A percentile compares a stretch with the other conserved stretches of the same genome.
These are phyloP conservation scores for Xenopus petersii DNA, from an alignment of 2,797 vertebrate genomes.

Conservation along the genomic window DNA sequence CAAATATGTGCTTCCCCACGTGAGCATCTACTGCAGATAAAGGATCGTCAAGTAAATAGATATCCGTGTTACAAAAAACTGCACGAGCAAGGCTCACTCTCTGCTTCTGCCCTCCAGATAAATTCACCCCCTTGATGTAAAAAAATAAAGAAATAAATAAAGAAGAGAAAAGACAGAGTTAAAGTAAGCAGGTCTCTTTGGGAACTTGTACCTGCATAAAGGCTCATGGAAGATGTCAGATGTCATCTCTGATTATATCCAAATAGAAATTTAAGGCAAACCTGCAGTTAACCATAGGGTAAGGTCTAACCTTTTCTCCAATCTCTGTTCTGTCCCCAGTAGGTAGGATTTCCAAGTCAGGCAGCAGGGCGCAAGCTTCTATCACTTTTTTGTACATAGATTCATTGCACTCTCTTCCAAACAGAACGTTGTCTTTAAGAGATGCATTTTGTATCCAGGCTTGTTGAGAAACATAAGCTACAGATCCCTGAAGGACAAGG, in stretches of 20 bases:
- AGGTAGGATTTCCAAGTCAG: slow-evolving; percentile 87
- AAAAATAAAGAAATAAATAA: neutral
- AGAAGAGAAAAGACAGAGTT: too few relatives aligned
- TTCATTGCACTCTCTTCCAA: slow-evolving; percentile 77
- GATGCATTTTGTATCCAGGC: slow-evolving; percentile 96
- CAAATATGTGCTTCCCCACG: slow-evolving; percentile 94
- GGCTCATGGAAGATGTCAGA: too few relatives aligned
- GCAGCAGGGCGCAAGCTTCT: slow-evolving; percentile 84
- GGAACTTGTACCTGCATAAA: too few relatives aligned
- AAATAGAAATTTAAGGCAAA: neutral
- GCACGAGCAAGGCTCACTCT: slow-evolving; percentile 89
- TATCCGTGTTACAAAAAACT: slow-evolving; percentile 78
- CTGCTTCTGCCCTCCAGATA: slow-evolving; percentile 95
- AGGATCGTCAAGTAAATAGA: slow-evolving; percentile 89
- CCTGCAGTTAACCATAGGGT: too few relatives aligned
- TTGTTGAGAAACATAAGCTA: slow-evolving; percentile 92
- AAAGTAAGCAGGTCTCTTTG: too few relatives aligned
- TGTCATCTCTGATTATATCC: too few relatives aligned
- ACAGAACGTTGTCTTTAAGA: slow-evolving; percentile 84
- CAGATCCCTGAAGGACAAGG: slow-evolving; percentile 70
- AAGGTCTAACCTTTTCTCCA: slow-evolving; percentile 83
- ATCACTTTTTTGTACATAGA: slow-evolving; percentile 76
- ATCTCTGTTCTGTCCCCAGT: slow-evolving; percentile 88
- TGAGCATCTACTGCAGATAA: slow-evolving; percentile 94
- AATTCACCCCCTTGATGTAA: slow-evolving; percentile 82